Conservation (phyloP, 2,113 vertebrate genomes). For the Turdus rufiventris region DNA sequence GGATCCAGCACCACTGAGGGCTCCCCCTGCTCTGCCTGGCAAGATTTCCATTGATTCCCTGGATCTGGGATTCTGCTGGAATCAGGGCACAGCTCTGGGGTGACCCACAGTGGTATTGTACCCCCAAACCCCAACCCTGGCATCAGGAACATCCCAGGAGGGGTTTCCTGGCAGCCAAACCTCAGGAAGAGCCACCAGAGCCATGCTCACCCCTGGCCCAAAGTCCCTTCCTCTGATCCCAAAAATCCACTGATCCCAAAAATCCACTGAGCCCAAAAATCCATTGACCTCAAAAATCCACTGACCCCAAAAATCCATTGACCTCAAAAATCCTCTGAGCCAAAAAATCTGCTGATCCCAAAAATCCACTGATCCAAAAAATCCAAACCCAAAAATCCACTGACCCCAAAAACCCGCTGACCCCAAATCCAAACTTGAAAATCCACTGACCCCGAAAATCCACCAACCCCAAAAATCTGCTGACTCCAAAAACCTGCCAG, state of each 20-base stretch:
- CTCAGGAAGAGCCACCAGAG: neutral
- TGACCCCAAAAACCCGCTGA: too few species aligned
- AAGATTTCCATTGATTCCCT: accelerated
- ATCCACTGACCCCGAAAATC: too few species aligned
- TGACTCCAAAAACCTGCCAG: too few species aligned
- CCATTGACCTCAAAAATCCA: accelerated
- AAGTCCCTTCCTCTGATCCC: neutral
- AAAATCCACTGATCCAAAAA: too few species aligned
- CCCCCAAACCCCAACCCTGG: neutral
- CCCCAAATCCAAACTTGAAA: too few species aligned
- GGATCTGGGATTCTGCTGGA: neutral
- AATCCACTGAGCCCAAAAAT: neutral
- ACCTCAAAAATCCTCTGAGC: too few species aligned
- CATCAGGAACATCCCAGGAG: neutral
- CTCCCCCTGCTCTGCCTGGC: neutral
- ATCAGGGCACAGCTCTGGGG: neutral
- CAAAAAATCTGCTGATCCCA: neutral
- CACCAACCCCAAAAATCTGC: too few species aligned
- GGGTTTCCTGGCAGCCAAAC: conserved; percentile 23
- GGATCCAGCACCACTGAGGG: too few species aligned
- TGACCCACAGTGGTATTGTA: accelerated
- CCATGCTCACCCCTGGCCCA: neutral
- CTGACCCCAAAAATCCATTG: accelerated
- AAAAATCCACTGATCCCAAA: neutral
- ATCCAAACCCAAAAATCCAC: too few species aligned